A percentile compares a stretch with the other conserved stretches of the same genome.
Evolutionary conservation across 2,797 vertebrate genomes (phyloP).

Genomic region (Sebastes cheni): DNA sequence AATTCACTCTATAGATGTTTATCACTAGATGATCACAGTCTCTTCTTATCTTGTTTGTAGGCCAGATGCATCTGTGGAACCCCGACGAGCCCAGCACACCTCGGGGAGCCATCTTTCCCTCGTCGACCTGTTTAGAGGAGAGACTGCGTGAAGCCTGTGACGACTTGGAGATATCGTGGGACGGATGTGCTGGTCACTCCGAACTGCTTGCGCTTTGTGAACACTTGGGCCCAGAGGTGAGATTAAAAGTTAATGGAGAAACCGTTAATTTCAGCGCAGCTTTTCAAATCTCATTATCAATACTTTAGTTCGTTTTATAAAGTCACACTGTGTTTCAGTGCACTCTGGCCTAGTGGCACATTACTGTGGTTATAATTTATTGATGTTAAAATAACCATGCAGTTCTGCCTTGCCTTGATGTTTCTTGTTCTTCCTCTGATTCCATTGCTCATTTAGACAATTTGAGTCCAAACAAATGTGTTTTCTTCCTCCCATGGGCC

Average conservation of each 20-base stretch:
- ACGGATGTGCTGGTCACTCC: constrained; percentile 83
- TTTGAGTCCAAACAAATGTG: not conserved
- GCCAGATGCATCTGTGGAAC: constrained; percentile 96
- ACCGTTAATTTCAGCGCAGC: not conserved
- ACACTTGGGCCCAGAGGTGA: constrained; percentile 87
- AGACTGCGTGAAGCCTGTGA: constrained; percentile 87
- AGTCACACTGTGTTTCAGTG: not conserved
- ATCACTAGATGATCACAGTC: not conserved
- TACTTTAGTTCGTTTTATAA: not conserved
- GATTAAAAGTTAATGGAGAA: not conserved
- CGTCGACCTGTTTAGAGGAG: constrained; percentile 85
- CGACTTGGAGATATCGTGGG: constrained; percentile 84
- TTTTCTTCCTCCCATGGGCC: too few species aligned
- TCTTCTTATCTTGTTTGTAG: constrained; percentile 61
- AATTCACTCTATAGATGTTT: not conserved
- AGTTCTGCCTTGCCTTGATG: too few species aligned
- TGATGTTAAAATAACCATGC: not conserved
- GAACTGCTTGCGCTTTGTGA: constrained; percentile 88
- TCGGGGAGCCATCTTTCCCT: constrained; percentile 62
- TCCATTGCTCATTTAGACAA: not conserved
- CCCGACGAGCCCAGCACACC: constrained; percentile 90
- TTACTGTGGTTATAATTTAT: not conserved
- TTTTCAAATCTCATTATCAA: not conserved
- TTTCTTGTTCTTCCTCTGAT: too few species aligned
- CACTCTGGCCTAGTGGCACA: not conserved